phyloP scores from a whole-genome alignment of 2,113 vertebrate genomes.

The Mugil cephalus region DNA sequence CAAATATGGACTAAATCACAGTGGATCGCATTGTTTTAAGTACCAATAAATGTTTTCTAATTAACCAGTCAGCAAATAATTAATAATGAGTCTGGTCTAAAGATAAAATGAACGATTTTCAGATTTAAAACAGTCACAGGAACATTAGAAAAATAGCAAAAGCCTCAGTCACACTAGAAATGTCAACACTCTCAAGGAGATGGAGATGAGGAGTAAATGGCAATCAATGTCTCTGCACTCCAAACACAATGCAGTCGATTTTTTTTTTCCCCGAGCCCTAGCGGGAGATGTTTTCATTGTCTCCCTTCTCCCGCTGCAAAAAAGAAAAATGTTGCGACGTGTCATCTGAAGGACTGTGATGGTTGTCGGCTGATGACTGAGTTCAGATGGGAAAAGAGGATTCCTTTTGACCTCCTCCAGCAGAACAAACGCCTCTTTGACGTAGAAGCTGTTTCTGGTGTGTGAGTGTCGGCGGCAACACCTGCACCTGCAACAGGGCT shows the following conservation, averaged over 20 bases:
- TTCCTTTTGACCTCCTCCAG: slow-evolving; percentile 29
- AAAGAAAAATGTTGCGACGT: not conserved
- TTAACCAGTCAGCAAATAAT: slow-evolving; percentile 44
- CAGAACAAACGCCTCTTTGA: slow-evolving; percentile 24
- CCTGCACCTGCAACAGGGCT: slow-evolving; percentile 3
- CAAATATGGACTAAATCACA: slow-evolving; percentile 35
- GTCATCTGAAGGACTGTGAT: slow-evolving; percentile 13
- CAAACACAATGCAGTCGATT: slow-evolving; percentile 1
- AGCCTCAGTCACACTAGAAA: slow-evolving; percentile 10
- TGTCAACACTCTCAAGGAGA: slow-evolving; percentile 30
- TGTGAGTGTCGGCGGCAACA: slow-evolving; percentile 39
- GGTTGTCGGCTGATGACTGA: slow-evolving; percentile 22
- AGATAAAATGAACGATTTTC: slow-evolving; percentile 22
- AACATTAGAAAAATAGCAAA: slow-evolving; percentile 15
- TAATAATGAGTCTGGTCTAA: slow-evolving; percentile 11
- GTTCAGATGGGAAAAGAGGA: slow-evolving; percentile 17
- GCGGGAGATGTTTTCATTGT: not conserved
- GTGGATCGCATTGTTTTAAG: slow-evolving; percentile 19
- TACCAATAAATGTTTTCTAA: slow-evolving; percentile 46
- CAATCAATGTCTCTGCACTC: slow-evolving; percentile 24
- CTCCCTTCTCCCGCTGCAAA: not conserved
- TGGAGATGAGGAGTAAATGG: slow-evolving; percentile 44
- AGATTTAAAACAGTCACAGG: slow-evolving; percentile 11
- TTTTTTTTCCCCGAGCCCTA: slow-evolving; percentile 11
- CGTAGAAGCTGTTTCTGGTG: slow-evolving; percentile 25